phyloP scores from a whole-genome alignment of 2,113 vertebrate species.

The Laticauda colubrina region DNA sequence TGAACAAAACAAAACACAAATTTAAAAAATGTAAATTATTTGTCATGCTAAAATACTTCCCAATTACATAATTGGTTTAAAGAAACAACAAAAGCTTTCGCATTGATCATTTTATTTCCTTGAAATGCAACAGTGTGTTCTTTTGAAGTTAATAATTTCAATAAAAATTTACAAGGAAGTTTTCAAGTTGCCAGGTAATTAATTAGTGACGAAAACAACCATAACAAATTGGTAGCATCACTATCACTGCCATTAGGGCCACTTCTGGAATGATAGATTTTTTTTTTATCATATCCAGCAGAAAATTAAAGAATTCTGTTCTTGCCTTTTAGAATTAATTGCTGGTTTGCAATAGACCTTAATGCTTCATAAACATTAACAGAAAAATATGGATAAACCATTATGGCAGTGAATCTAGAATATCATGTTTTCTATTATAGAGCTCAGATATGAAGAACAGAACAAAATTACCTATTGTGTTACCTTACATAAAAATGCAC shows the following conservation, averaged over 20 bases:
- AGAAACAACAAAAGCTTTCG: not conserved
- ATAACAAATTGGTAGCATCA: not conserved
- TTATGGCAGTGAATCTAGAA: not conserved
- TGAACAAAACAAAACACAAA: conserved; percentile 35
- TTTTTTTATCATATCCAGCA: not conserved
- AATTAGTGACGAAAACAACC: not conserved
- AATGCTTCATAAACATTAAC: not conserved
- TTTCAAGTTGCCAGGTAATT: not conserved
- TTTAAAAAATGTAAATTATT: conserved; percentile 43
- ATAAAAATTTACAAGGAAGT: conserved; percentile 3
- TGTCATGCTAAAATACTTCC: conserved; percentile 10
- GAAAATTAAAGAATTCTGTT: not conserved
- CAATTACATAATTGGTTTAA: conserved; percentile 8
- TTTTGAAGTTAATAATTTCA: conserved; percentile 22
- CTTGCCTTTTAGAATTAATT: not conserved
- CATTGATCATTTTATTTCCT: conserved; percentile 23
- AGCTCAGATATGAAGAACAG: conserved; percentile 8
- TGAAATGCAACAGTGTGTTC: not conserved
- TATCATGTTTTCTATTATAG: not conserved
- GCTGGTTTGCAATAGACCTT: not conserved
- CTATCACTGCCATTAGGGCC: not conserved
- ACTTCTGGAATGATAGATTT: not conserved
- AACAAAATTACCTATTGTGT: conserved; percentile 6
- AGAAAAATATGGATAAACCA: not conserved
- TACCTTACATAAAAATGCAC: conserved; percentile 46